Evolutionary conservation across 1,140 invertebrate genomes (phyloP).

Genomic region (Trichonephila inaurata): DNA sequence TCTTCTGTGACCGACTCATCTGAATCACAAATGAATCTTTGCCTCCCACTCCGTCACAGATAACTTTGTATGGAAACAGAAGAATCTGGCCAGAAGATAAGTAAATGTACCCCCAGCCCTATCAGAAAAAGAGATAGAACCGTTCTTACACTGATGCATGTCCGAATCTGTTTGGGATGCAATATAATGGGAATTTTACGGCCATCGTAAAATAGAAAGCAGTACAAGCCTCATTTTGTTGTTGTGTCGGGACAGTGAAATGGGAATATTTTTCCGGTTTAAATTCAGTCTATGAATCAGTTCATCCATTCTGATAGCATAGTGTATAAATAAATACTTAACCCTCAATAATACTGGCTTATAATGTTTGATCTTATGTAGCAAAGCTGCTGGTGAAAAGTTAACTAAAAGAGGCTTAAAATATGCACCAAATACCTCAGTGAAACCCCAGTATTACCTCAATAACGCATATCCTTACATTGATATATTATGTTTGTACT

Average conservation of each 20-base stretch:
- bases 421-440: no score
- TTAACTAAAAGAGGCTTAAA: no score
- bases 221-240: background rate
- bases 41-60: conserved; percentile 28
- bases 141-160: background rate
- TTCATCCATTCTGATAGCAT: no score
- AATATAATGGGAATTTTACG: conserved; percentile 44
- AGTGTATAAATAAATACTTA: no score
- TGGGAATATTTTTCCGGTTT: background rate
- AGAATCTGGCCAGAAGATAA: background rate
- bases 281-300: background rate
- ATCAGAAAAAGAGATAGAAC: conserved; percentile 22
- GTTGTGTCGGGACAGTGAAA: conserved; percentile 1
- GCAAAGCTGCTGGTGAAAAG: no score
- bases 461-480: no score
- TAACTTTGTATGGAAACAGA: background rate
- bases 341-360: no score
- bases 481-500: no score
- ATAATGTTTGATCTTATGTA: no score
- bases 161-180: conserved; percentile 39
- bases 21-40: conserved; percentile 49
- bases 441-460: no score
- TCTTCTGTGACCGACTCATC: conserved; percentile 5
- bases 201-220: conserved; percentile 30
- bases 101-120: background rate